Percentiles rank a stretch among this genome's conserved stretches.
Conservation (phyloP, 2,113 vertebrate species). For the Bubo blakistoni region DNA sequence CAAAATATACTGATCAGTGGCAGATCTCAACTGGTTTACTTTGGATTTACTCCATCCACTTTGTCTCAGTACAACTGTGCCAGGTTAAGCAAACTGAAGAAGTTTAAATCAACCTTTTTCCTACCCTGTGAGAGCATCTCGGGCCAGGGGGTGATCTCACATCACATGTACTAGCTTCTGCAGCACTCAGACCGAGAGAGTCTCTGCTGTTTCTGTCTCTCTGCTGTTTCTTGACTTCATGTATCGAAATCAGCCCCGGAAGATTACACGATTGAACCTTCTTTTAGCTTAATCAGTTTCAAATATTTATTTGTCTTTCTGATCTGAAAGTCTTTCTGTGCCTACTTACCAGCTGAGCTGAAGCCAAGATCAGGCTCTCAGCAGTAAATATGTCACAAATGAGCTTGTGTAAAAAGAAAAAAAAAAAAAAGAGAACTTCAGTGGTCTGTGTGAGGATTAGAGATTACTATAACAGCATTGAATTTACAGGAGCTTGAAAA, state of each 20-base stretch:
- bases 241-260: background rate
- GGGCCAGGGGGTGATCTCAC: background rate
- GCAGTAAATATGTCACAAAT: slow-evolving; percentile 59
- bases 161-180: background rate
- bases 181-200: background rate
- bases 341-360: slow-evolving; percentile 48
- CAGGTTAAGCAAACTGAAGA: background rate
- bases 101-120: background rate
- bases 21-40: background rate
- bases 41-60: background rate
- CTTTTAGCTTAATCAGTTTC: slow-evolving; percentile 41
- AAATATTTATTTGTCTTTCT: slow-evolving; percentile 63
- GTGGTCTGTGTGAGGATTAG: slow-evolving; percentile 23
- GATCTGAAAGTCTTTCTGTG: slow-evolving; percentile 17
- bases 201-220: background rate
- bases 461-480: slow-evolving; percentile 8
- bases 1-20: background rate
- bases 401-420: slow-evolving; percentile 33
- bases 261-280: background rate
- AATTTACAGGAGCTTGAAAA: slow-evolving; percentile 34
- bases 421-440: slow-evolving; percentile 46
- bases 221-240: background rate
- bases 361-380: slow-evolving; percentile 38
- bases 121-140: background rate
- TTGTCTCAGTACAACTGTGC: background rate